Evolutionary conservation across 2,888 invertebrate species (phyloP).

Genomic region (Hemaris fuciformis): DNA sequence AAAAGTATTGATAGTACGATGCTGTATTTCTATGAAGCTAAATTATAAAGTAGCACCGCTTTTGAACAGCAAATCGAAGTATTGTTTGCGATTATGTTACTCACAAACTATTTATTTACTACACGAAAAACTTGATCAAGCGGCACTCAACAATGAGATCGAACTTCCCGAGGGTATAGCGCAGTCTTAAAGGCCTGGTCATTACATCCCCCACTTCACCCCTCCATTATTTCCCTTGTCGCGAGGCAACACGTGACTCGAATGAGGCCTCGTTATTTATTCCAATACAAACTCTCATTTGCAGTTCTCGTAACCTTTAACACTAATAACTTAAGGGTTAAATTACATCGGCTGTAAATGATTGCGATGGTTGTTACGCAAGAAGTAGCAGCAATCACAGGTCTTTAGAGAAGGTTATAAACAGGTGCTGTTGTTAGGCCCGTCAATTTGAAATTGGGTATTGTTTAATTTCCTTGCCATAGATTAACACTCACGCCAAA

Average conservation of each 20-base stretch:
- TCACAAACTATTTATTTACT: too few species aligned
- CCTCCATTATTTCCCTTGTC: slow-evolving; percentile 54
- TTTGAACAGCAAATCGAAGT: too few species aligned
- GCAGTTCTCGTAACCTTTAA: slow-evolving; percentile 10
- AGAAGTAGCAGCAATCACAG: slow-evolving; percentile 42
- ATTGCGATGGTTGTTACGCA: slow-evolving; percentile 4
- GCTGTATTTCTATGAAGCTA: too few species aligned
- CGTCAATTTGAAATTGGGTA: slow-evolving; percentile 8
- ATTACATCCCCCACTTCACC: slow-evolving; percentile 35
- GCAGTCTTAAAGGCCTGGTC: slow-evolving; percentile 41
- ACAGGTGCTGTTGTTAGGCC: slow-evolving; percentile 38
- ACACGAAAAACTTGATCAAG: neutral
- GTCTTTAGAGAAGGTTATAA: slow-evolving; percentile 49
- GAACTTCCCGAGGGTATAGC: slow-evolving; percentile 29
- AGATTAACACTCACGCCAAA: too few species aligned
- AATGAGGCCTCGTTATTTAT: slow-evolving; percentile 52
- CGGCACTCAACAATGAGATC: neutral
- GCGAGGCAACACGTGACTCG: slow-evolving; percentile 45
- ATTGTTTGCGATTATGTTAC: too few species aligned
- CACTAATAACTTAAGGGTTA: slow-evolving; percentile 18
- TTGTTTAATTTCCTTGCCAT: neutral
- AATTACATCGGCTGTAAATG: slow-evolving; percentile 15
- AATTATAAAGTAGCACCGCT: too few species aligned
- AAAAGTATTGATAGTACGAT: too few species aligned
- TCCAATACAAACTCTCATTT: slow-evolving; percentile 19